phyloP scores from a whole-genome alignment of 2,888 invertebrate species.

The Drepana falcataria region DNA sequence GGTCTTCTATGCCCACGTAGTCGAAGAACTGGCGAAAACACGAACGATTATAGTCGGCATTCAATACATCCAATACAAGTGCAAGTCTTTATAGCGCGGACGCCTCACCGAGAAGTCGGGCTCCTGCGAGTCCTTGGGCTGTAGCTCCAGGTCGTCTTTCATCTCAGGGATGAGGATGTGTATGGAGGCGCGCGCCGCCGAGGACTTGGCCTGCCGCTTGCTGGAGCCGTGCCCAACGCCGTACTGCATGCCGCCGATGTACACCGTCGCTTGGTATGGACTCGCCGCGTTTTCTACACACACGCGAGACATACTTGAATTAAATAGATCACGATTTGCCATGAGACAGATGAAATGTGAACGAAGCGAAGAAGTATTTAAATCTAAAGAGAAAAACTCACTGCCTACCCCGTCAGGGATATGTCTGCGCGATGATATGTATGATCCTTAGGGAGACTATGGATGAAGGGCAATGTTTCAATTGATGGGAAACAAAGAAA shows the following conservation, averaged over 20 bases:
- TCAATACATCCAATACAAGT: no score
- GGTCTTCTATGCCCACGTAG: constrained; percentile 95
- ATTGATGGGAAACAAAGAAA: no score
- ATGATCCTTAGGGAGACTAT: no score
- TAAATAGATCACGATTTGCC: no score
- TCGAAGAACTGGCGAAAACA: constrained; percentile 85
- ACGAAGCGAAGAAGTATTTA: no score
- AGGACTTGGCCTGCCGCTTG: constrained; percentile 97
- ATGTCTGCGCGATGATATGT: no score
- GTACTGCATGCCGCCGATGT: constrained; percentile 94
- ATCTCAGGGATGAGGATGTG: constrained; percentile 96
- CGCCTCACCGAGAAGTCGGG: constrained; percentile 55
- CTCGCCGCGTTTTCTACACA: constrained; percentile 90
- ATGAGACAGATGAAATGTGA: no score
- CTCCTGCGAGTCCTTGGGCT: constrained; percentile 24
- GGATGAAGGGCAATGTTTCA: no score
- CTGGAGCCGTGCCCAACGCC: constrained; percentile 96
- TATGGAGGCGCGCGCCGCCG: constrained; percentile 92
- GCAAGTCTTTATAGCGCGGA: no score
- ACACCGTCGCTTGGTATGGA: constrained; percentile 96
- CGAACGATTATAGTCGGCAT: constrained; percentile 1
- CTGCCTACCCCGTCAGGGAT: no score
- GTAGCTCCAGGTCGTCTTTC: constrained; percentile 83
- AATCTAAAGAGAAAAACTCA: no score
- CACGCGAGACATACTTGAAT: no score